Evolutionary conservation across 2,113 vertebrate species (phyloP), one percentile per base, ranked within the genome.

Genomic region (Brachyistius frenatus): DNA sequence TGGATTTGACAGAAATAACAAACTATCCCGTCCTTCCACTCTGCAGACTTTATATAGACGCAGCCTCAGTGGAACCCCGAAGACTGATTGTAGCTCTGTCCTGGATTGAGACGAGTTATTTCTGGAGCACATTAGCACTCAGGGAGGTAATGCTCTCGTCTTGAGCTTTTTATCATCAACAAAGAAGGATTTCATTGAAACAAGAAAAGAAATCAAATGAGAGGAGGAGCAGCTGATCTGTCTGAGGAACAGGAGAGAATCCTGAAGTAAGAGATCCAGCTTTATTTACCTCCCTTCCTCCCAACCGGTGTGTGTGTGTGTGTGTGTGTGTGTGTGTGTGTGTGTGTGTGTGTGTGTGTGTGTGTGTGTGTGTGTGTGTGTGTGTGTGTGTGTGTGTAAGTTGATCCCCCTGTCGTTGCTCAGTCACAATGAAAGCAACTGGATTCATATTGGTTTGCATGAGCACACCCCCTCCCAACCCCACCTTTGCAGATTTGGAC

Each of bases 21-120:
- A 53, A 62, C 65, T 46, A 52, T 57, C 61, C 57, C 44, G 13
- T 15, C 6, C 58, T 76, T 63, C 30, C 56, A 53, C 71, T 70
- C 35, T 39, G 57, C 66, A 73, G 67, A 60, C 62, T 76, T 60
- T 65, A 78, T 84, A 63, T 76, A 85, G 68, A 76, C 75, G 55
- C 76, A 61, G 67, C 68, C 76, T 86, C 86, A n/a, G 47, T 73
- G 86, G 83, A 91, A 88, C 81, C 78, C 80, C 65, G 68, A 67
- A 81, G 82, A 91, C 81, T 83, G 89, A 92, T 84, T 89, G 80
- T 74, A 81, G 87, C 88, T 78, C 58, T 89, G 87, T 78, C 90
- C 91, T 91, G 74, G 81, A 92, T 92, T 92, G 78, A 90, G 84
- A 86, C 52, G 67, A 90, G 92, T 90, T 94, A 94, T 94, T 93